Percentiles rank a stretch among this genome's conserved stretches.
Conservation (phyloP, 2,888 invertebrate genomes). For the Orchesella flavescens region DNA sequence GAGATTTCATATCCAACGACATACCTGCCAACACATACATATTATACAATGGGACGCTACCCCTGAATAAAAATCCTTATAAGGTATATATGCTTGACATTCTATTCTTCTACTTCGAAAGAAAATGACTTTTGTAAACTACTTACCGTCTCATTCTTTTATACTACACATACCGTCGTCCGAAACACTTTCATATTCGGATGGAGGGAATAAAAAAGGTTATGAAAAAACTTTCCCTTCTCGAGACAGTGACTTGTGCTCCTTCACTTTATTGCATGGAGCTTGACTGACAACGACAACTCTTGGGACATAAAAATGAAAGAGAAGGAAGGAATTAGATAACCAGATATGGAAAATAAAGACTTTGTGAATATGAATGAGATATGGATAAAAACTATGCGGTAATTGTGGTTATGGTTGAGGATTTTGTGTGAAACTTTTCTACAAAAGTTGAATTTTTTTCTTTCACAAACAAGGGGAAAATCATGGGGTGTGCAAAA, state of each 20-base stretch:
- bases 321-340: constrained; percentile 10
- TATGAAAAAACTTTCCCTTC: background rate
- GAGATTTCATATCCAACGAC: no score
- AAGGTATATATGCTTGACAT: no score
- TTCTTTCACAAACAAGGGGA: constrained; percentile 1
- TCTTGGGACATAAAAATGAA: background rate
- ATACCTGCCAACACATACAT: no score
- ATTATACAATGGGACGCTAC: no score
- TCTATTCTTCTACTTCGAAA: no score
- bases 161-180: no score
- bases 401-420: constrained; percentile 22
- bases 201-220: background rate
- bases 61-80: no score
- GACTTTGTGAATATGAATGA: constrained; percentile 23
- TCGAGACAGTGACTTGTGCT: constrained; percentile 4
- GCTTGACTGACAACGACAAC: constrained; percentile 28
- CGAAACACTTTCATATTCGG: no score
- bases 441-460: background rate
- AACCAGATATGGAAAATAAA: background rate
- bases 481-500: background rate
- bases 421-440: constrained; percentile 10
- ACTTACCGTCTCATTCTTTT: no score
- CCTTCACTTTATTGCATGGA: constrained; percentile 23
- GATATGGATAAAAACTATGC: constrained; percentile 6
- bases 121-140: no score